Evolutionary conservation across 2,113 vertebrate species (phyloP).

Genomic region (Neoarius graeffei): DNA sequence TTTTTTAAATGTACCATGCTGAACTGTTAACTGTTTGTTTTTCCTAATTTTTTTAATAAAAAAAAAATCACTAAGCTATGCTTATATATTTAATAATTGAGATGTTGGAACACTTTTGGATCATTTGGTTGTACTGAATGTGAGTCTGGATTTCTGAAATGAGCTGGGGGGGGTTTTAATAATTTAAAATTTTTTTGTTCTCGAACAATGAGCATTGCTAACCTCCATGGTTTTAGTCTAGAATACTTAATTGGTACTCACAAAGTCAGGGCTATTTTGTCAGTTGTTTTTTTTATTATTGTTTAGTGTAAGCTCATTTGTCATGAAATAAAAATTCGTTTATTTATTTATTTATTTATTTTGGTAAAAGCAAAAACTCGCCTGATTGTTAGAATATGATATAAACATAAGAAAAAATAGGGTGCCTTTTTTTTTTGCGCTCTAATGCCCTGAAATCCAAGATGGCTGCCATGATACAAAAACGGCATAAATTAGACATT

Average conservation of each 20-base stretch:
- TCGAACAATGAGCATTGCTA: neutral
- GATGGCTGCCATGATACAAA: too few species aligned
- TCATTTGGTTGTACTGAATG: neutral
- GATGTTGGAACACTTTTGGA: neutral
- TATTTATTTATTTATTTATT: too few species aligned
- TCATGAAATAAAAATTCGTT: too few species aligned
- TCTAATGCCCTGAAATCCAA: too few species aligned
- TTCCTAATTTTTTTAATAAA: neutral
- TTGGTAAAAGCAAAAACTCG: too few species aligned
- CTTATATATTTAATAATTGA: slow-evolving; percentile 11
- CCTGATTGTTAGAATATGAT: too few species aligned
- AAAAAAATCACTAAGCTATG: neutral
- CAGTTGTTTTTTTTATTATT: neutral
- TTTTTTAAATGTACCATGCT: slow-evolving; percentile 2
- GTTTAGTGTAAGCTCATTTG: too few species aligned
- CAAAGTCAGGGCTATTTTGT: neutral
- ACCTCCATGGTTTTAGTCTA: neutral
- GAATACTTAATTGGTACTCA: neutral
- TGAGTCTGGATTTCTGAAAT: neutral
- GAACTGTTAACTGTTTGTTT: slow-evolving; percentile 33
- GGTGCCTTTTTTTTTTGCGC: too few species aligned
- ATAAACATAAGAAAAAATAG: too few species aligned
- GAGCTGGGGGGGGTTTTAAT: neutral
- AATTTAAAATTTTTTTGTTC: neutral
- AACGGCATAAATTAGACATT: too few species aligned